Conservation (phyloP, 2,888 invertebrate species). For the Resseliella maxima region DNA sequence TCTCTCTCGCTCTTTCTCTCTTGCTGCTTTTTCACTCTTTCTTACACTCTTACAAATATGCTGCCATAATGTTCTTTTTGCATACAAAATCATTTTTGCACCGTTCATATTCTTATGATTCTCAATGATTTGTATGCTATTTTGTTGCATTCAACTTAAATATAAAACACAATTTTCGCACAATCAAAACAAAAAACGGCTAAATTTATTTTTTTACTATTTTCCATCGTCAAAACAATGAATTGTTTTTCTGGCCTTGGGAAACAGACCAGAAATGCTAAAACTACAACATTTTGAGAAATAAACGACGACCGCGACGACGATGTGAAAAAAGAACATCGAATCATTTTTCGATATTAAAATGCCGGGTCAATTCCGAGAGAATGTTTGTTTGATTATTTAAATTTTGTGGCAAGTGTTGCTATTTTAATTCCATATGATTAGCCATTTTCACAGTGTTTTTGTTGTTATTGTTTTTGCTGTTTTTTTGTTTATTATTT, state of each 20-base stretch:
- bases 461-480: not conserved
- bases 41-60: too few species aligned
- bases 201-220: not conserved
- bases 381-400: slow-evolving; percentile 13
- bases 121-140: slow-evolving; percentile 11
- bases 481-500: not conserved
- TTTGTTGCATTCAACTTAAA: not conserved
- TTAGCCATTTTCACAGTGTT: not conserved
- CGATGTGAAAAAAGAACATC: not conserved
- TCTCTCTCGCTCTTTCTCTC: too few species aligned
- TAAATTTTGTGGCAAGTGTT: slow-evolving; percentile 44
- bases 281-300: not conserved
- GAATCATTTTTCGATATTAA: not conserved
- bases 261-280: slow-evolving; percentile 24
- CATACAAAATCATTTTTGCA: too few species aligned
- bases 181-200: too few species aligned
- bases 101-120: not conserved
- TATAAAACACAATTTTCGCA: not conserved
- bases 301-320: not conserved
- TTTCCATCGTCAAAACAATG: not conserved
- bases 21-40: too few species aligned
- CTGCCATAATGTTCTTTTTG: too few species aligned
- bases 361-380: not conserved
- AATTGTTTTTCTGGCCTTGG: not conserved
- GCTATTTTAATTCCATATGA: slow-evolving; percentile 5